Evolutionary conservation across 2,888 invertebrate genomes (phyloP).

Genomic region (Xylophagus ater): DNA sequence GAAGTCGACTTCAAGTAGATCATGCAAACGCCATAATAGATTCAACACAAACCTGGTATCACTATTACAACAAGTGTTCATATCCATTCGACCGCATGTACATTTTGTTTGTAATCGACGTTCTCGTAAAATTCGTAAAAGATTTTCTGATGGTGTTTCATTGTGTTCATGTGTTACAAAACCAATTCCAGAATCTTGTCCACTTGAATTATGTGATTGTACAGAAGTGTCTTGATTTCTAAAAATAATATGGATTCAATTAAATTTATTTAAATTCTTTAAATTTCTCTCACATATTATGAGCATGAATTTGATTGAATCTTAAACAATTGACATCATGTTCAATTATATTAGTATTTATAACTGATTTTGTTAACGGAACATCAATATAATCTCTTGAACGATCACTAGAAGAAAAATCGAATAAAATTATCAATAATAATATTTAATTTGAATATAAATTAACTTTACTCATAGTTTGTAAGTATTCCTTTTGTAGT

Average conservation of each 20-base stretch:
- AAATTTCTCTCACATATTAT: conserved; percentile 11
- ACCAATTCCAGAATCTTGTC: conserved; percentile 70
- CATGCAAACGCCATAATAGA: too few species aligned
- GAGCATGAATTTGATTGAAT: conserved; percentile 41
- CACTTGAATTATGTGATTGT: conserved; percentile 71
- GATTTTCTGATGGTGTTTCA: conserved; percentile 16
- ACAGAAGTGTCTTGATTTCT: conserved; percentile 55
- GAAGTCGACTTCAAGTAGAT: too few species aligned
- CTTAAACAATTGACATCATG: conserved; percentile 45
- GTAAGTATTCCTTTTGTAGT: conserved; percentile 15
- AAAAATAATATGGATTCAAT: background rate
- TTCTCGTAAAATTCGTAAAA: conserved; percentile 14
- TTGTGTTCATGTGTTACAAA: conserved; percentile 31
- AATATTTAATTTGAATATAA: background rate
- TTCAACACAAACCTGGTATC: conserved; percentile 21
- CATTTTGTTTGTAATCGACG: conserved; percentile 13
- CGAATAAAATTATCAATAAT: conserved; percentile 1
- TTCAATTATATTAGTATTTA: conserved; percentile 30
- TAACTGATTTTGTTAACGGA: conserved; percentile 38
- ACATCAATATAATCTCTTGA: conserved; percentile 39
- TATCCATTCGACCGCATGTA: conserved; percentile 12
- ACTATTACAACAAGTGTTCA: conserved; percentile 13
- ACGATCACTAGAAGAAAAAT: conserved; percentile 27
- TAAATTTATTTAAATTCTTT: background rate
- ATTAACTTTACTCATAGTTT: conserved; percentile 17